phyloP scores from a whole-genome alignment of 2,113 vertebrate species.

The Dipodomys ordii region DNA sequence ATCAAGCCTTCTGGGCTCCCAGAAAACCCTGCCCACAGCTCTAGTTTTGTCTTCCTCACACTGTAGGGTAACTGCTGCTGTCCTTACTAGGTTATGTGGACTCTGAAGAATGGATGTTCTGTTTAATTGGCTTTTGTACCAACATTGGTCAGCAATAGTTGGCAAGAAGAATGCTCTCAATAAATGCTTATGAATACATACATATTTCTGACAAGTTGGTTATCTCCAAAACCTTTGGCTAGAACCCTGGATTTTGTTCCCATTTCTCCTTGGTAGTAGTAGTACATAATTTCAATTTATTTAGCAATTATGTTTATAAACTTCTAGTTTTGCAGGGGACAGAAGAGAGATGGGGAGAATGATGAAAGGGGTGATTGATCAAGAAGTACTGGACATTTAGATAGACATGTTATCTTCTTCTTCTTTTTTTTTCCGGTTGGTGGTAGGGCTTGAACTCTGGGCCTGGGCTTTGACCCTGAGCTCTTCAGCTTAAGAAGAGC shows the following conservation, averaged over 20 bases:
- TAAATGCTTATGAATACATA: constrained; percentile 11
- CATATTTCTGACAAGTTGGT: not conserved
- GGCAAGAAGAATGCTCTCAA: not conserved
- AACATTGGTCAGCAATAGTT: not conserved
- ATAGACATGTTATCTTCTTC: no score
- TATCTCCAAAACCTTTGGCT: constrained; percentile 27
- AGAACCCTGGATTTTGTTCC: constrained; percentile 38
- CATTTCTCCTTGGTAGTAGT: constrained; percentile 8
- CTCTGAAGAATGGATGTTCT: not conserved
- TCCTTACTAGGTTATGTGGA: not conserved
- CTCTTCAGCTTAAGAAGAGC: no score
- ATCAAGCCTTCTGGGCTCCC: not conserved
- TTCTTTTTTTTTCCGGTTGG: no score
- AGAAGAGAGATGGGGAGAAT: no score
- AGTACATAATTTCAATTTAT: constrained; percentile 38
- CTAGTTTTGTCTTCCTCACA: not conserved
- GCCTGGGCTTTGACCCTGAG: no score
- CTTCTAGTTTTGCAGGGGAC: not conserved
- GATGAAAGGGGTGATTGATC: no score
- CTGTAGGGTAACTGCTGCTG: not conserved
- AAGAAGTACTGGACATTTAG: no score
- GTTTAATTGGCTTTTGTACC: not conserved
- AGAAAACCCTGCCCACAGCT: not conserved
- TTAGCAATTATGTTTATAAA: constrained; percentile 43
- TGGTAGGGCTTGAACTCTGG: no score